Percentiles rank a stretch among this genome's conserved stretches.
Evolutionary conservation across 2,113 vertebrate genomes (phyloP).

Genomic region (Corythaeola cristata): DNA sequence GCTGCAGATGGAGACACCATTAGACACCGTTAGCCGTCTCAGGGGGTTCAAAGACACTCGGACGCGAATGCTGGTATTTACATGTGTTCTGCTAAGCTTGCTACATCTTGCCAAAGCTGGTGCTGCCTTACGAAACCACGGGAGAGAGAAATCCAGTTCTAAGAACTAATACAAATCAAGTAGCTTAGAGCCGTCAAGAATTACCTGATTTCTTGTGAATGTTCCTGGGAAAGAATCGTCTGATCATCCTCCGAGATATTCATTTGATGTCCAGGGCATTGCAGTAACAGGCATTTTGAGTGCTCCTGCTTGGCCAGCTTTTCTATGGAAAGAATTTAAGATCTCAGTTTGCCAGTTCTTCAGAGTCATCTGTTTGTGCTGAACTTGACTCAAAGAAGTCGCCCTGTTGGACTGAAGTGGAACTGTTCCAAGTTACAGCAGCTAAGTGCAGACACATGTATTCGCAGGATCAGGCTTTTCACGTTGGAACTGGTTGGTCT

Average conservation of each 20-base stretch:
- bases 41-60: not conserved
- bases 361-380: not conserved
- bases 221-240: not conserved
- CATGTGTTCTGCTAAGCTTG: not conserved
- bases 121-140: not conserved
- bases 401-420: not conserved
- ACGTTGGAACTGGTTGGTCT: not conserved
- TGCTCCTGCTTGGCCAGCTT: slow-evolving; percentile 5
- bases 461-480: not conserved
- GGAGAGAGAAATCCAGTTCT: not conserved
- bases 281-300: not conserved
- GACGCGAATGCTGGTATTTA: not conserved
- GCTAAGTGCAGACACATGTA: not conserved
- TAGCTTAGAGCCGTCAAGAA: not conserved
- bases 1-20: not conserved
- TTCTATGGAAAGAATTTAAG: slow-evolving; percentile 30
- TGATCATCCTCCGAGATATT: not conserved
- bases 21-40: fast-evolving
- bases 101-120: not conserved
- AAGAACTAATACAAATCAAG: not conserved
- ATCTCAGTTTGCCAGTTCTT: not conserved
- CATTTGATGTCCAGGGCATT: not conserved
- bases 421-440: not conserved
- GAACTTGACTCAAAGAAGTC: not conserved
- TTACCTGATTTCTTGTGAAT: not conserved